Conservation (phyloP, 2,888 invertebrate genomes). For the Stenurella melanura region DNA sequence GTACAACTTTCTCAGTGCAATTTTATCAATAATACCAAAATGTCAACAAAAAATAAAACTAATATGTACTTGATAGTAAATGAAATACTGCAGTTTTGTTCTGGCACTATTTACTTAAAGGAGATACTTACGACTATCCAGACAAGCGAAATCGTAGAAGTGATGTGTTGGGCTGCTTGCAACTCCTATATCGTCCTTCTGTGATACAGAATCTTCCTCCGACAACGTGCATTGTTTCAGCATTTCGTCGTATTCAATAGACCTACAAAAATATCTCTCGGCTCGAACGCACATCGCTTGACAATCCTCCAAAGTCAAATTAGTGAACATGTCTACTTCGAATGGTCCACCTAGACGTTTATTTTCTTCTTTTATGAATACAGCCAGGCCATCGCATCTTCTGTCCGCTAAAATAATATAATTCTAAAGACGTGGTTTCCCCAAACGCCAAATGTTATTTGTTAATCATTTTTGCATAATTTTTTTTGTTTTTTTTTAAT, state of each 20-base stretch:
- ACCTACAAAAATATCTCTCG: slow-evolving; percentile 92
- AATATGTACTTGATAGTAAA: too few species aligned
- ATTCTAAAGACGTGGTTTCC: too few species aligned
- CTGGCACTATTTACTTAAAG: not conserved
- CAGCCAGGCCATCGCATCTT: slow-evolving; percentile 89
- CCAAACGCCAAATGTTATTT: too few species aligned
- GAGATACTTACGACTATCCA: slow-evolving; percentile 88
- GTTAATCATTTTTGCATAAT: too few species aligned
- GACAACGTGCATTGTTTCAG: slow-evolving; percentile 91
- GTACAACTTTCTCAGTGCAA: too few species aligned
- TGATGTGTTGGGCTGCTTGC: slow-evolving; percentile 90
- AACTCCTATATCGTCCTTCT: slow-evolving; percentile 90
- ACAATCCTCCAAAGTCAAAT: slow-evolving; percentile 90
- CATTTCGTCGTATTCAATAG: slow-evolving; percentile 92
- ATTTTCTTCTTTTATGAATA: slow-evolving; percentile 93
- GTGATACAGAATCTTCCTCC: slow-evolving; percentile 92
- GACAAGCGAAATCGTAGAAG: slow-evolving; percentile 91
- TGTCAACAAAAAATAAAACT: too few species aligned
- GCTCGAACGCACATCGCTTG: slow-evolving; percentile 91
- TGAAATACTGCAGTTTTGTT: not conserved
- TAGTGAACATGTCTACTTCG: slow-evolving; percentile 90
- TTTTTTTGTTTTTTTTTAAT: too few species aligned
- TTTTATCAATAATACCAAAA: too few species aligned
- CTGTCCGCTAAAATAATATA: slow-evolving; percentile 80
- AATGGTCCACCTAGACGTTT: slow-evolving; percentile 91